These are phyloP conservation scores for Ptychobarbus kaznakovi DNA, from an alignment of 2,797 vertebrate species.

Conservation along the genomic window DNA sequence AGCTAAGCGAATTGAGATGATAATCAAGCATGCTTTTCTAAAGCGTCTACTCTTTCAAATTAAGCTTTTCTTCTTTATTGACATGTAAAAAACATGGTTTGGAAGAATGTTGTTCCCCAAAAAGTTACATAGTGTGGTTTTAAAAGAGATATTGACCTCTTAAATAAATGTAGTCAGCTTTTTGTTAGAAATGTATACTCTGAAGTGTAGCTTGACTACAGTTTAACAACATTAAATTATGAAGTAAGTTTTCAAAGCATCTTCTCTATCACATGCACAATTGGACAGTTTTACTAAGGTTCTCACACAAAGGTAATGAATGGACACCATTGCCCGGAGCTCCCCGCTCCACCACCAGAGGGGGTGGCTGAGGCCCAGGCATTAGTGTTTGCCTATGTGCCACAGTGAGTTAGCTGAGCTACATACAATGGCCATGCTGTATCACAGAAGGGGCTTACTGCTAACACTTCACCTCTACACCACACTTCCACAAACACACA, in stretches of 20 bases:
- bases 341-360: constrained; percentile 22
- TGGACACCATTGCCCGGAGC: background rate
- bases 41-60: background rate
- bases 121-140: background rate
- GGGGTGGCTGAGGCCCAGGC: constrained; percentile 16
- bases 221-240: background rate
- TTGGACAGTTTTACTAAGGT: background rate
- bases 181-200: background rate
- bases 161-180: background rate
- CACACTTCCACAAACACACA: constrained; percentile 42
- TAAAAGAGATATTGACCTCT: background rate
- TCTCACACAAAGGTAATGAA: background rate
- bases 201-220: background rate
- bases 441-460: constrained; percentile 35
- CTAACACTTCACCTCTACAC: constrained; percentile 50
- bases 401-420: constrained; percentile 28
- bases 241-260: background rate
- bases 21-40: background rate
- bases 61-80: background rate
- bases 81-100: background rate
- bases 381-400: constrained; percentile 12
- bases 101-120: background rate
- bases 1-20: background rate
- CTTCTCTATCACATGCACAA: background rate
- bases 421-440: constrained; percentile 44